Conservation (phyloP, 2,113 vertebrate genomes). For the Amazona guildingii region DNA sequence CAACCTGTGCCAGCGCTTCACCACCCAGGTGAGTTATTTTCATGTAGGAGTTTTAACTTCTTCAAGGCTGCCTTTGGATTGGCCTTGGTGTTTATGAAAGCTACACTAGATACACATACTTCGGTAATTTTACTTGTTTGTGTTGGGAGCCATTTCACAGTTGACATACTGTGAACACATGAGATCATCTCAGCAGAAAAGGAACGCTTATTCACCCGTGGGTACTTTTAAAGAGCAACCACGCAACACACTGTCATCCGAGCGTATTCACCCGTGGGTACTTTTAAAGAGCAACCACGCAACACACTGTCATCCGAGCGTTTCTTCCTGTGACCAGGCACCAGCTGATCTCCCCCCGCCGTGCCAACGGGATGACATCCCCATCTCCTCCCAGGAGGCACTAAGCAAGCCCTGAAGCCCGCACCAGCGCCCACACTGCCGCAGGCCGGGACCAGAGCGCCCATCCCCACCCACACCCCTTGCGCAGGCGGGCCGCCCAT, state of each 20-base stretch:
- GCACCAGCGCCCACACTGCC: background rate
- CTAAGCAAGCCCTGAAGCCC: fast-evolving
- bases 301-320: fast-evolving
- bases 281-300: fast-evolving
- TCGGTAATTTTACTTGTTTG: background rate
- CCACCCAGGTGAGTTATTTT: background rate
- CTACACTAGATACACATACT: fast-evolving
- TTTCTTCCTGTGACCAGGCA: background rate
- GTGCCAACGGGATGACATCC: fast-evolving
- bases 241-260: fast-evolving
- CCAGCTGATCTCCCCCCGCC: background rate
- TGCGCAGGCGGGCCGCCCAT: background rate
- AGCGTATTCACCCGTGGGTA: background rate
- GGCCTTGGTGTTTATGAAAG: background rate
- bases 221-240: background rate
- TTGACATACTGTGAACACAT: fast-evolving
- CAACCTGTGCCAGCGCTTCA: background rate
- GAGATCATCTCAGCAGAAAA: background rate
- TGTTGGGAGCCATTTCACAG: background rate
- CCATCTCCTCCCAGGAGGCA: background rate
- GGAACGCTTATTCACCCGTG: background rate
- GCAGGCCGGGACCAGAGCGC: background rate
- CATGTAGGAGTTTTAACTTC: background rate
- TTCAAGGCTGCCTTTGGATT: background rate
- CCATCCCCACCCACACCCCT: background rate